Evolutionary conservation across 2,797 vertebrate genomes (phyloP).

Genomic region (Ctenochaetus hawaiiensis): DNA sequence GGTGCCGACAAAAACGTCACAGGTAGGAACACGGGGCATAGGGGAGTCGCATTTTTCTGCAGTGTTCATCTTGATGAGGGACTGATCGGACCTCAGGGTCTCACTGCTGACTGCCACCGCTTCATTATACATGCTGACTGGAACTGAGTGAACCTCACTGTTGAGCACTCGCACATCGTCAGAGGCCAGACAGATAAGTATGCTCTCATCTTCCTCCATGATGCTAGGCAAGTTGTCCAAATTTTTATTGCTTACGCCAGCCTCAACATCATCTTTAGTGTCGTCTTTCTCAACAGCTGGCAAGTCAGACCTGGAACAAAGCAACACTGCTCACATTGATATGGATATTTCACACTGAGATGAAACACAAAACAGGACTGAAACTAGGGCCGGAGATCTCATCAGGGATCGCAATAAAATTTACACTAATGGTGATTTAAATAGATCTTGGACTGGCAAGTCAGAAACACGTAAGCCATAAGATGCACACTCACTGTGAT

Average conservation of each 20-base stretch:
- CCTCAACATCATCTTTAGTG: conserved; percentile 15
- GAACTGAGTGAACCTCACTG: neutral
- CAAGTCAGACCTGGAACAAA: conserved; percentile 28
- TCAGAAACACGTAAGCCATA: neutral
- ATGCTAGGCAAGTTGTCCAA: conserved; percentile 36
- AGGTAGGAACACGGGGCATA: neutral
- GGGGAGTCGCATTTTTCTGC: conserved; percentile 21
- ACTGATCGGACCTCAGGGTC: conserved; percentile 30
- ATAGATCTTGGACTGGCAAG: neutral
- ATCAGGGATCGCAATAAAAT: too few species aligned
- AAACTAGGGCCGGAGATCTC: neutral
- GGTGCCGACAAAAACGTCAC: conserved; percentile 20
- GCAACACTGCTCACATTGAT: neutral
- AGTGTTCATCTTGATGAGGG: neutral
- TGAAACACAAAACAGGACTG: neutral
- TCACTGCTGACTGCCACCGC: conserved; percentile 5
- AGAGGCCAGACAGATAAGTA: conserved; percentile 7
- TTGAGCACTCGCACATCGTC: accelerated
- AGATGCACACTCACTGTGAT: conserved; percentile 37
- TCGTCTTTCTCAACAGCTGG: neutral
- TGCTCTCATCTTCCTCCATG: conserved; percentile 48
- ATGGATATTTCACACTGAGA: neutral
- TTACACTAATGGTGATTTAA: neutral
- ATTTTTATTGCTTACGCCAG: neutral
- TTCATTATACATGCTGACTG: neutral